A percentile compares a stretch with the other conserved stretches of the same genome.
These are phyloP conservation scores for Pionites leucogaster DNA, from an alignment of 2,113 vertebrate genomes.

Conservation along the genomic window DNA sequence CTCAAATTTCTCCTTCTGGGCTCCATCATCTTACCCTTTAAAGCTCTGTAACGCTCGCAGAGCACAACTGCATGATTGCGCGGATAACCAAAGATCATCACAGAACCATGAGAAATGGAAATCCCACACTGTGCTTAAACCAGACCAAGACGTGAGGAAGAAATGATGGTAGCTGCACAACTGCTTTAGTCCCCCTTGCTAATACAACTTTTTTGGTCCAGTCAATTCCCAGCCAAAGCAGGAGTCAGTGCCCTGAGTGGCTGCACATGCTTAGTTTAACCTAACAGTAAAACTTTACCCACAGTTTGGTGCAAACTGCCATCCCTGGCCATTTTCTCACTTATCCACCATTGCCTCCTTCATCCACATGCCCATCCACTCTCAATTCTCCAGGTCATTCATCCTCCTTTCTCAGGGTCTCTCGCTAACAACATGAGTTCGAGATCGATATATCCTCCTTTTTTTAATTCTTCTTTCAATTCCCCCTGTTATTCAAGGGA, in stretches of 20 bases:
- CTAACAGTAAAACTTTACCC: background rate
- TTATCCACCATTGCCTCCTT: background rate
- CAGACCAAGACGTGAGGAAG: background rate
- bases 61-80: rapidly evolving
- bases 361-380: background rate
- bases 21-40: background rate
- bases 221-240: background rate
- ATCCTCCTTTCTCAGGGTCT: background rate
- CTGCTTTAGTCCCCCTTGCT: background rate
- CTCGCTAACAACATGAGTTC: background rate
- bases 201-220: background rate
- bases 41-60: background rate
- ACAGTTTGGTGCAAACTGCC: background rate
- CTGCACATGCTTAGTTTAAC: background rate
- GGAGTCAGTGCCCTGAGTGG: background rate
- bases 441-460: background rate
- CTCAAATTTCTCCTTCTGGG: background rate
- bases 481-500: background rate
- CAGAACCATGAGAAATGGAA: background rate
- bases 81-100: background rate
- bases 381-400: background rate
- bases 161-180: background rate
- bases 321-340: background rate
- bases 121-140: background rate
- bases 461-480: background rate